Percentiles rank a stretch among this genome's conserved stretches.
Conservation (phyloP, 2,113 vertebrate species). For the Diadophis punctatus region DNA sequence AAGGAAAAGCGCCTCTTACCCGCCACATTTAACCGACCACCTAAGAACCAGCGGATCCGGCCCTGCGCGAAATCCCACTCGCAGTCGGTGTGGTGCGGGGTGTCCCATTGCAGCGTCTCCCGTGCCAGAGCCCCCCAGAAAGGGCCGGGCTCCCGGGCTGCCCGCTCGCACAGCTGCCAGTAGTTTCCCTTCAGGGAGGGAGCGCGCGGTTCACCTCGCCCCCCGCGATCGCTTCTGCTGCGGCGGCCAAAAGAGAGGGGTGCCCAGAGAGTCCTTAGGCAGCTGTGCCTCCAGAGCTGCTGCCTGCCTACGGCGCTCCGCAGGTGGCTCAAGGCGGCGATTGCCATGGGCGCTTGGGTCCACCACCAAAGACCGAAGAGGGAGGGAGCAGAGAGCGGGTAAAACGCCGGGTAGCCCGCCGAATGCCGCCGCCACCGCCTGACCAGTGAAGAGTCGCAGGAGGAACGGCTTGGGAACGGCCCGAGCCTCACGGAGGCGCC, state of each 20-base stretch:
- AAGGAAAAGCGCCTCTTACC: slow-evolving; percentile 69
- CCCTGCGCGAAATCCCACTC: slow-evolving; percentile 69
- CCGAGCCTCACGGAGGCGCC: not conserved
- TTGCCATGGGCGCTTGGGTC: not conserved
- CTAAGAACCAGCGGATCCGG: slow-evolving; percentile 80
- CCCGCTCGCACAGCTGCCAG: slow-evolving; percentile 65
- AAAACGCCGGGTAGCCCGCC: not conserved
- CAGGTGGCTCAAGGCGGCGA: slow-evolving; percentile 17
- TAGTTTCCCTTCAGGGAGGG: slow-evolving; percentile 50
- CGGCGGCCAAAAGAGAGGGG: not conserved
- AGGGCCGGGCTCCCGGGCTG: slow-evolving; percentile 69
- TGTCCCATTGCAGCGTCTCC: slow-evolving; percentile 74
- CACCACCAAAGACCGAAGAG: not conserved
- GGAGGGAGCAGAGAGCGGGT: not conserved
- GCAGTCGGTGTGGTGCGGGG: slow-evolving; percentile 73
- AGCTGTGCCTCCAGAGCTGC: not conserved
- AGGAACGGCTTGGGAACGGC: no score
- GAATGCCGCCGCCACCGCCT: not conserved
- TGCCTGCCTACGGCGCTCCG: not conserved
- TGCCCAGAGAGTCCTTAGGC: not conserved
- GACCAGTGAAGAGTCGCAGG: no score
- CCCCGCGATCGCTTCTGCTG: not conserved
- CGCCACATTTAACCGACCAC: slow-evolving; percentile 84
- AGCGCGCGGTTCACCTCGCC: not conserved
- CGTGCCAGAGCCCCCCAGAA: slow-evolving; percentile 82